Conservation (phyloP, 2,888 invertebrate species). For the Pammene fasciana region DNA sequence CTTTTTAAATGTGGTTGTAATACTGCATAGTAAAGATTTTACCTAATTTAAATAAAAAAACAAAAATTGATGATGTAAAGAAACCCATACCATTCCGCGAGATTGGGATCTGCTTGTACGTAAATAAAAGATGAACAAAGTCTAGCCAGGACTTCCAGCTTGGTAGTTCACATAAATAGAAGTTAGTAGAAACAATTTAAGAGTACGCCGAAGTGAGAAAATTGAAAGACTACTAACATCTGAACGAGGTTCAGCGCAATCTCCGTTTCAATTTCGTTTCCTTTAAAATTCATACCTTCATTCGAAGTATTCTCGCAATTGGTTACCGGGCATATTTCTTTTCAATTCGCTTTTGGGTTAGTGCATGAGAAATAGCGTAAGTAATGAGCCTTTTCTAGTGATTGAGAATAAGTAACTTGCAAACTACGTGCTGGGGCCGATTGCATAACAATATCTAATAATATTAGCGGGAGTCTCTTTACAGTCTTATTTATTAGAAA, state of each 20-base stretch:
- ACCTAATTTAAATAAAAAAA: not conserved
- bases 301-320: constrained; percentile 34
- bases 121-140: constrained; percentile 30
- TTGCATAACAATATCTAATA: no score
- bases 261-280: constrained; percentile 42
- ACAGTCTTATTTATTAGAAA: no score
- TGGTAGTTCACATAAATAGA: constrained; percentile 34
- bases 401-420: not conserved
- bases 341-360: constrained; percentile 13
- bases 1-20: no score
- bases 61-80: not conserved
- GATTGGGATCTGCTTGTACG: not conserved
- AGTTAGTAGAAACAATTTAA: constrained; percentile 33
- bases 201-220: constrained; percentile 34
- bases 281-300: constrained; percentile 42
- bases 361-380: not conserved
- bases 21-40: not conserved
- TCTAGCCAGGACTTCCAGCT: constrained; percentile 39
- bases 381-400: constrained; percentile 5
- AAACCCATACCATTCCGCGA: not conserved
- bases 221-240: constrained; percentile 37
- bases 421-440: not conserved
- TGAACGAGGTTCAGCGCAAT: constrained; percentile 39
- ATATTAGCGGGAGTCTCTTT: no score
- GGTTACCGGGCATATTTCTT: constrained; percentile 29